Conservation (phyloP, 2,888 invertebrate genomes). For the Drosophila ezoana region DNA sequence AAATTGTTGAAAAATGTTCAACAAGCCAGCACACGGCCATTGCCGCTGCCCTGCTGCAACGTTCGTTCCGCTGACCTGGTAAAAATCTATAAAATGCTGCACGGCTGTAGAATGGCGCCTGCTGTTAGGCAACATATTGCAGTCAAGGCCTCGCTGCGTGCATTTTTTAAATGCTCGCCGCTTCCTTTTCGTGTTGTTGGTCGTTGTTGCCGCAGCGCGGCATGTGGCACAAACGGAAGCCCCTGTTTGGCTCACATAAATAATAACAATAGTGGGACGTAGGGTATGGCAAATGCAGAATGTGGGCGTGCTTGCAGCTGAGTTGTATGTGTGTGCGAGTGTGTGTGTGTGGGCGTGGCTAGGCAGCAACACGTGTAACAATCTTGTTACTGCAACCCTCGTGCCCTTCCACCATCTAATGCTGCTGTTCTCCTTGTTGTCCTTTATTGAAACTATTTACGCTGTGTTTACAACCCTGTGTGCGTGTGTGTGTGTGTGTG, state of each 20-base stretch:
- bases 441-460: slow-evolving; percentile 75
- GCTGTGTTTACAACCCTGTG: slow-evolving; percentile 56
- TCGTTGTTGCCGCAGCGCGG: slow-evolving; percentile 54
- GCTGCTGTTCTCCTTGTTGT: slow-evolving; percentile 28
- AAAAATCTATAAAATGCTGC: slow-evolving; percentile 74
- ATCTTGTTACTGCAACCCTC: slow-evolving; percentile 39
- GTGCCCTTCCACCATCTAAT: not conserved
- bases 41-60: slow-evolving; percentile 19
- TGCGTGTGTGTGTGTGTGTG: slow-evolving; percentile 11
- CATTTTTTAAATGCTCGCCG: slow-evolving; percentile 74
- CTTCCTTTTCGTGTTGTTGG: slow-evolving; percentile 62
- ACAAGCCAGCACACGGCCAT: slow-evolving; percentile 49
- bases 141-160: slow-evolving; percentile 80
- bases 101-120: slow-evolving; percentile 34
- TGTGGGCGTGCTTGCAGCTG: not conserved
- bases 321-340: not conserved
- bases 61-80: slow-evolving; percentile 61
- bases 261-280: slow-evolving; percentile 71
- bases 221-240: slow-evolving; percentile 81
- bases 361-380: slow-evolving; percentile 72
- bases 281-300: slow-evolving; percentile 36
- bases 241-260: slow-evolving; percentile 80
- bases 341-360: slow-evolving; percentile 48
- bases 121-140: slow-evolving; percentile 78
- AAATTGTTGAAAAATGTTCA: slow-evolving; percentile 80